Evolutionary conservation across 2,888 invertebrate species (phyloP).

Genomic region (Andrena camellia): DNA sequence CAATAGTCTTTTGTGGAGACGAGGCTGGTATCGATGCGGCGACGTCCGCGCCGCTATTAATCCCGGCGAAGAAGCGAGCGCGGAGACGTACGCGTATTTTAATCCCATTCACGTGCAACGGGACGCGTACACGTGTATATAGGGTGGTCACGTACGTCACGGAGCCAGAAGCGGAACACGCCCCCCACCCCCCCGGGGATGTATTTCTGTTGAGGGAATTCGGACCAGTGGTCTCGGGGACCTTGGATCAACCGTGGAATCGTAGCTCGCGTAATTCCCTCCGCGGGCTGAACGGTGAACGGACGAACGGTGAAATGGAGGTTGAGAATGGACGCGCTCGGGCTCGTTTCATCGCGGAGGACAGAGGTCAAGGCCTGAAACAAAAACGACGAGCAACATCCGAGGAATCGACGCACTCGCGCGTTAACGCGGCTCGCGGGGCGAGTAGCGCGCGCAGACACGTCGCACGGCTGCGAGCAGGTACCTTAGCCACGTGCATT

Average conservation of each 20-base stretch:
- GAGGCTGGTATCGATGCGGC: not conserved
- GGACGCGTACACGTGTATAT: not conserved
- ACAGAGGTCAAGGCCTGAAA: slow-evolving; percentile 46
- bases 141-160: slow-evolving; percentile 9
- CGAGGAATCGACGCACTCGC: slow-evolving; percentile 26
- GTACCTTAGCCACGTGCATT: slow-evolving; percentile 48
- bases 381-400: slow-evolving; percentile 20
- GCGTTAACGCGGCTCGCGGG: not conserved
- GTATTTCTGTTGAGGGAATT: slow-evolving; percentile 22
- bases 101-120: slow-evolving; percentile 40
- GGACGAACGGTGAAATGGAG: not conserved
- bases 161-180: slow-evolving; percentile 13
- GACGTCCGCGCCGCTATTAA: slow-evolving; percentile 31
- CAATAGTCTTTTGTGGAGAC: no score
- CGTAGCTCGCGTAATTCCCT: not conserved
- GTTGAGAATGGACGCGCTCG: not conserved
- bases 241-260: not conserved
- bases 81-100: slow-evolving; percentile 22
- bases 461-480: not conserved
- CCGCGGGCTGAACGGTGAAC: not conserved
- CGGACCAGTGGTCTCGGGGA: not conserved
- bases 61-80: slow-evolving; percentile 29
- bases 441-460: slow-evolving; percentile 18
- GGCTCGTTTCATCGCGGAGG: not conserved
- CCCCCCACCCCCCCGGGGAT: slow-evolving; percentile 14